Evolutionary conservation across 2,797 vertebrate genomes (phyloP), one percentile per base, ranked within the genome.

Genomic region (Artibeus jamaicensis): DNA sequence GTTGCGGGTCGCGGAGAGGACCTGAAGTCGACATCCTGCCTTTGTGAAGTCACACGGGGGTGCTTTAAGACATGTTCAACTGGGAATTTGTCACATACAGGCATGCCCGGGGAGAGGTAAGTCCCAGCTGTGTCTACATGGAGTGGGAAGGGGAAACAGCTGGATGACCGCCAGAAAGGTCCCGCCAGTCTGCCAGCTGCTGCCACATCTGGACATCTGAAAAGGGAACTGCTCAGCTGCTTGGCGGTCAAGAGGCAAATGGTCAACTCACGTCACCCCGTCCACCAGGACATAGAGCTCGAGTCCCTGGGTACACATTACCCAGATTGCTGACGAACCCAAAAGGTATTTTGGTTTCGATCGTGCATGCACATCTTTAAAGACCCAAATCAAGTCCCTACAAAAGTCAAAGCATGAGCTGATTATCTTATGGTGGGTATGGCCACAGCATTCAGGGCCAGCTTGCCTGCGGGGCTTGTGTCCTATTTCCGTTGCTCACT

Each of bases 171-270:
- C 85, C 74, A 55, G 91, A 22, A 87, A 37, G 19, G 48, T 9
- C 73, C 79, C n/a, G 89, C 89, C 91, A 50, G 68, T 9, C 65
- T 48, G 59, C 84, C 94, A 96, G 96, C 90, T 96, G 95, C 83
- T 48, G 74, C 79, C 76, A 86, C 53, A 89, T 94, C 84, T 96
- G 91, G 88, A 92, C 71, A 86, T 37, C 50, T 4, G 37, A 16
- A 39, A 34, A 81, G 46, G 18, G 90, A 93, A 37, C 87, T 26
- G 1, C 67, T 15, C 0, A 9, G 39, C 32, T 62, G 37, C 86
- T 46, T 19, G 91, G 65, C 37, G 26, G 12, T 79, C 57, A 34
- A 82, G 90, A 77, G 76, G 62, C 50, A 67, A 96, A 37, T 4
- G 73, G 83, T 12, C 87, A 95, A 24, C 29, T 44, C 53, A 16